Evolutionary conservation across 2,888 invertebrate genomes (phyloP), one percentile per base, ranked within the genome.

Genomic region (Hydraecia micacea): DNA sequence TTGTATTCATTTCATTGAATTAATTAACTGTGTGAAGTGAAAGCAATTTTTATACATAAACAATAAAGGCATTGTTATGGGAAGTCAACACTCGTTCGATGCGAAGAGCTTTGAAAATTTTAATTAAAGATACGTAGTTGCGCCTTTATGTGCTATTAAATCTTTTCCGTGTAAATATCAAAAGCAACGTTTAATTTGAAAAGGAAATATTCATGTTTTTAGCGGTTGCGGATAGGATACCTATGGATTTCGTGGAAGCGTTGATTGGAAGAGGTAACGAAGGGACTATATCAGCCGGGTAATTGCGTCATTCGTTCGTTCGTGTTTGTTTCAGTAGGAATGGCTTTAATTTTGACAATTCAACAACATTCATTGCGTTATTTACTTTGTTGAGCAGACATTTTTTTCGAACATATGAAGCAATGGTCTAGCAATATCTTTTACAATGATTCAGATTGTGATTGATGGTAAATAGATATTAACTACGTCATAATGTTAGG

Each of bases 101-200:
- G 62, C 69, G 52, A 91, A 90, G 88, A 86, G 91, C 90, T 92
- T 92, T 91, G 89, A 84, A 91, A 90, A 92, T 92, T 93, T 94
- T 94, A 94, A 95, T 94, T 93, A 94, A 93, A 91, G 91, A 91
- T 88, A 85, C 87, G 80, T 89, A 83, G 87, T 79, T 46, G 80
- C 86, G 84, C 84, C 85, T 90, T 87, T 89, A 87, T 86, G 80
- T 81, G 90, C 85, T 91, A 92, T 92, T 91, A 91, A 89, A 89
- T 84, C 87, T 85, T 81, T 73, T 63, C 84, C 75, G 82, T 84
- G 71, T 87, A 79, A 86, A 88, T 89, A 89, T 90, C 85, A 88
- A 88, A 89, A 87, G 83, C 42, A 71, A 15, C 32, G 63, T 60
- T 71, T 67, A 78, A 84, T 87, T 83, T 77, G 62, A 46, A 68